phyloP scores from a whole-genome alignment of 2,888 invertebrate genomes.

The Steromphala cineraria region DNA sequence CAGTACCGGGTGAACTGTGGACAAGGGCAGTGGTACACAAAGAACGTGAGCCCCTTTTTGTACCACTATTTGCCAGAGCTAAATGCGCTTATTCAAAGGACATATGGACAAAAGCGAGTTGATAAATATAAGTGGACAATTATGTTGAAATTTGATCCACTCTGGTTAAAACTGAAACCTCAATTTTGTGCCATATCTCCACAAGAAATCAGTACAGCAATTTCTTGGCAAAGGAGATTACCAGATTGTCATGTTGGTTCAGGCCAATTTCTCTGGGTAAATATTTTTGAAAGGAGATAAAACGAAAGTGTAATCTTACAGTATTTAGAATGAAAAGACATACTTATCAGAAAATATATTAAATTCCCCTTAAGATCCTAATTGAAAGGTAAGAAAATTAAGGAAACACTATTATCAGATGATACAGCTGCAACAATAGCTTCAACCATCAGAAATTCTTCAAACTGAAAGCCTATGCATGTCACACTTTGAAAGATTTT shows the following conservation, averaged over 20 bases:
- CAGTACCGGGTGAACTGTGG: background rate
- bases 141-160: background rate
- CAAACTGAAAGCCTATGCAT: too few relatives aligned
- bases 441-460: too few relatives aligned
- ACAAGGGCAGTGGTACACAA: background rate
- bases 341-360: too few relatives aligned
- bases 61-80: conserved; percentile 1
- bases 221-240: background rate
- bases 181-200: background rate
- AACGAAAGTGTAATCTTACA: too few relatives aligned
- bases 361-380: too few relatives aligned
- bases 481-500: too few relatives aligned
- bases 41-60: background rate
- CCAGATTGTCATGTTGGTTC: background rate
- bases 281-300: background rate
- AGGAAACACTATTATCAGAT: too few relatives aligned
- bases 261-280: background rate
- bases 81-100: background rate
- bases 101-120: background rate
- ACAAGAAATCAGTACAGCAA: background rate
- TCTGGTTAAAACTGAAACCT: background rate
- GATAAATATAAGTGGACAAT: conserved; percentile 2
- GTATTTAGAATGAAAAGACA: too few relatives aligned
- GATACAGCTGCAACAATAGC: too few relatives aligned
- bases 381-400: too few relatives aligned